Base-by-base conservation (phyloP, 2,113 vertebrate genomes). In the Columba janthina region DNA sequence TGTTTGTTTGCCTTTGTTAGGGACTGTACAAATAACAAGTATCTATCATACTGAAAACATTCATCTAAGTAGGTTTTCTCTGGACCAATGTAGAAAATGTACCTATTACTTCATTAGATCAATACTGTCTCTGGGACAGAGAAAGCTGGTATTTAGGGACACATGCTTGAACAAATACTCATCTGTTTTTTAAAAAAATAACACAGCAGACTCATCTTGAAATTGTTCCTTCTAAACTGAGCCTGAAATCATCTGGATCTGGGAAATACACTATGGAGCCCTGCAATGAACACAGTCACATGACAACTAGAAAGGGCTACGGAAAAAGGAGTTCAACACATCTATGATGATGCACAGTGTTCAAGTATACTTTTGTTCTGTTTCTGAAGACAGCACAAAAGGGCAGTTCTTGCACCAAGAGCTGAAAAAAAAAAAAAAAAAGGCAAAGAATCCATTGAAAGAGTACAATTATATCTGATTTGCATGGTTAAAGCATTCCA, bases 331-430 rank as follows among this genome's bases (percentile, higher is more conserved):
- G 61, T 53, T 69, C 38, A 54, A 85, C 51, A 32, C 18, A 80
- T 77, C 38, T 67, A 54, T 0, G 2, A 56, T 40, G 32, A 90
- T 71, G 26, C 42, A 62, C 6, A 42, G 11, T 51, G 66, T 57
- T 88, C 54, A 82, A 79, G 44, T 93, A 85, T 11, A 82, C 66
- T 79, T 91, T 44, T 91, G 31, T 90, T 83, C 60, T 32, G 9
- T 36, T 91, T 64, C 77, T 82, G 70, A 89, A 85, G 71, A 67
- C 57, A 79, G 58, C n/a, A 88, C 42, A 93, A 93, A 72, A 69
- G 38, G 38, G 32, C 17, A 76, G 84, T 91, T 93, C 38, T 88
- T 90, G 62, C 32, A 72, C 8, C 40, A 90, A 72, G 38, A 89
- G 66, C 34, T 40, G 22, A 28, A 72, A 75, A 44, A 70, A 38